Conservation (phyloP, 2,888 invertebrate species). For the Drosophila emarginata region DNA sequence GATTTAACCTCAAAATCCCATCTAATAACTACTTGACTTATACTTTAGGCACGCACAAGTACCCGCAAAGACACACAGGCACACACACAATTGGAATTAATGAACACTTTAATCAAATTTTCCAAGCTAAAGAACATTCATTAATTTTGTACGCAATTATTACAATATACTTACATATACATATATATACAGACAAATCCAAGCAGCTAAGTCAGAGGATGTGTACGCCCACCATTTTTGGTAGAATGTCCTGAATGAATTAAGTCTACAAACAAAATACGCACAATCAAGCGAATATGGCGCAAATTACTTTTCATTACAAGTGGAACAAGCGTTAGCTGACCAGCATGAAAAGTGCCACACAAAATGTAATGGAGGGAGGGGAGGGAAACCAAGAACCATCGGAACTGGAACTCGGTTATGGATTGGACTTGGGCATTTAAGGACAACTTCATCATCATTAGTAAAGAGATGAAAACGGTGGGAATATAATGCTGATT, state of each 20-base stretch:
- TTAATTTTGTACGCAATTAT: slow-evolving; percentile 74
- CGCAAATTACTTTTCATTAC: slow-evolving; percentile 74
- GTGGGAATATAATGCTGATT: slow-evolving; percentile 69
- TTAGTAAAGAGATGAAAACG: slow-evolving; percentile 52
- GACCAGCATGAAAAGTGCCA: slow-evolving; percentile 60
- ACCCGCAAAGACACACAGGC: slow-evolving; percentile 7
- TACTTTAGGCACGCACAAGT: slow-evolving; percentile 9
- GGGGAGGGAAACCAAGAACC: slow-evolving; percentile 36
- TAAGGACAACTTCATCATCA: slow-evolving; percentile 76
- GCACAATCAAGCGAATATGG: slow-evolving; percentile 68
- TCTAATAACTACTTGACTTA: slow-evolving; percentile 45
- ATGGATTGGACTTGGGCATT: slow-evolving; percentile 46
- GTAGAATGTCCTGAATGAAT: slow-evolving; percentile 21
- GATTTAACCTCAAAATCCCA: slow-evolving; percentile 42
- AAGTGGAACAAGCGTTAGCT: slow-evolving; percentile 53
- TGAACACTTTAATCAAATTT: slow-evolving; percentile 74
- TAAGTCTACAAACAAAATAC: slow-evolving; percentile 65
- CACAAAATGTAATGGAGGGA: neutral
- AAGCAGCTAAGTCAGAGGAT: neutral
- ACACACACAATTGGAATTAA: slow-evolving; percentile 69
- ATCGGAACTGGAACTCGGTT: slow-evolving; percentile 42
- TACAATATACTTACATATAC: slow-evolving; percentile 30
- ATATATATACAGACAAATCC: neutral
- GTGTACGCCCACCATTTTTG: slow-evolving; percentile 3
- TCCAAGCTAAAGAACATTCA: slow-evolving; percentile 66